phyloP scores from a whole-genome alignment of 2,113 vertebrate species.

The Saccopteryx bilineata region DNA sequence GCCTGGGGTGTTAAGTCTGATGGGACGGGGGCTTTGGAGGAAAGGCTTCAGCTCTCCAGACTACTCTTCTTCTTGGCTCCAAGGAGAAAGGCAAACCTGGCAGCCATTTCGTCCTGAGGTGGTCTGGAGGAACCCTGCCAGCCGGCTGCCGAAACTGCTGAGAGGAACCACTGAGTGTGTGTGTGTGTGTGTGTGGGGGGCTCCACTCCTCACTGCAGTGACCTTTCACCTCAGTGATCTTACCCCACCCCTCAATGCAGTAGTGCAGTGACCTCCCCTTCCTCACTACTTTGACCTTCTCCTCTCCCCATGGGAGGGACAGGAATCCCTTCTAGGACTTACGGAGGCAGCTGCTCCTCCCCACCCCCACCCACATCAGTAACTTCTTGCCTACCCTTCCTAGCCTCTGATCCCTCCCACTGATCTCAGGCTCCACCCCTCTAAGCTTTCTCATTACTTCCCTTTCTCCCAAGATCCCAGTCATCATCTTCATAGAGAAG shows the following conservation, averaged over 20 bases:
- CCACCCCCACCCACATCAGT: conserved; percentile 54
- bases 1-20: not conserved
- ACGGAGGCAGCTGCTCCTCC: conserved; percentile 54
- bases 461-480: conserved; percentile 56
- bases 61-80: conserved; percentile 10
- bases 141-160: not conserved
- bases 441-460: conserved; percentile 49
- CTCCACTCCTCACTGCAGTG: conserved; percentile 27
- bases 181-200: too few relatives aligned
- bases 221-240: conserved; percentile 61
- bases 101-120: conserved; percentile 18
- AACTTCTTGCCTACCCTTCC: conserved; percentile 70
- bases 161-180: too few relatives aligned
- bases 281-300: conserved; percentile 73
- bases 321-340: not conserved
- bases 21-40: not conserved
- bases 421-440: conserved; percentile 62
- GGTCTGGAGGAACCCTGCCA: conserved; percentile 44
- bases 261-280: conserved; percentile 77
- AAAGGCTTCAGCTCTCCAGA: not conserved
- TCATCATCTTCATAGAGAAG: conserved; percentile 93
- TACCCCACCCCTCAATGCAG: conserved; percentile 74
- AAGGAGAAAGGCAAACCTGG: conserved; percentile 5
- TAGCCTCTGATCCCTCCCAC: conserved; percentile 52
- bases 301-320: not conserved